Base-by-base conservation (phyloP, 2,888 invertebrate genomes). In the Bembecia ichneumoniformis region DNA sequence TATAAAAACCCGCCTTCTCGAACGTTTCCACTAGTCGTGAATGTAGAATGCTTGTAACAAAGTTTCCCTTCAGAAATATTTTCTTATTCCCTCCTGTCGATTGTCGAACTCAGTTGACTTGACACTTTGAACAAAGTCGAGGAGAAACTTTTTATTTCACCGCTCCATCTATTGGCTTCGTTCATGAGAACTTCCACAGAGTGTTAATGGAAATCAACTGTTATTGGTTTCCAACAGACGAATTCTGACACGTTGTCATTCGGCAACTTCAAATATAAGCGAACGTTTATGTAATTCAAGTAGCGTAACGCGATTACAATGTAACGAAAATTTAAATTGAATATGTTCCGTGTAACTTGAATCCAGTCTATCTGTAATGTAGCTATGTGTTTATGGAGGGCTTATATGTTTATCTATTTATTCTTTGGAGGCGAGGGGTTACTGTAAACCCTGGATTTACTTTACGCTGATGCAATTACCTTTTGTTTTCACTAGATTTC, bases 41-140 rank as follows among this genome's bases (percentile, higher is more conserved):
- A 53, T 53, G 51, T 46, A 51, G 44, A 17, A 47, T 35, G 49
- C n/a, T 13, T 13, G n/a, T n/a, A 46, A 28, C 43, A 43, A 51
- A 49, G 51, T 51, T 48, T 51, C 40, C 35, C 28, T 46, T 15
- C 20, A 50, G 47, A 45, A 53, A 50, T 46, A 49, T 49, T 49
- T 49, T 45, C 48, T 44, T 15, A 47, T 49, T 49, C 46, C 44
- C 50, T 61, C 62, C 49, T 46, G 50, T 54, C 59, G 69, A 71
- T 70, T 71, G 67, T 72, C 64, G 67, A 73, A 77, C 68, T 77
- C 58, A 56, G 64, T 71, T 75, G 75, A 72, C 75, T 71, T 75
- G 75, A 72, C 75, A 79, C 69, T 72, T 70, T 52, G 60, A 62
- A 59, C 64, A 58, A 73, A 77, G 70, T 80, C 28, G 55, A 52